Percentiles rank a stretch among this genome's conserved stretches.
Conservation (phyloP, 35 echinoderm and acorn worm species). For the Lytechinus variegatus region DNA sequence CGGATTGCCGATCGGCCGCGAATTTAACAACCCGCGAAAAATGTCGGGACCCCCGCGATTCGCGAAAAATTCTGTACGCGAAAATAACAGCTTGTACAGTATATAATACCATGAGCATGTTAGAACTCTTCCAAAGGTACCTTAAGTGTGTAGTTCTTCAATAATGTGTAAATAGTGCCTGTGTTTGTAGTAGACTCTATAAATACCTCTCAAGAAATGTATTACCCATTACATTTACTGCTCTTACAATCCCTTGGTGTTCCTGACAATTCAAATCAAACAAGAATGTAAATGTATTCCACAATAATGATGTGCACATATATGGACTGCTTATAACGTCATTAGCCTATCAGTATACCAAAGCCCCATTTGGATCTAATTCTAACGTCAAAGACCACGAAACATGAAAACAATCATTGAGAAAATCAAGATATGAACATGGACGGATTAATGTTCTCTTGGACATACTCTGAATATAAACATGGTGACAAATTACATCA, state of each 20-base stretch:
- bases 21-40: no score
- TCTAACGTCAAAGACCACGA: no score
- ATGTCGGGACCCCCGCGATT: no score
- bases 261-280: neutral
- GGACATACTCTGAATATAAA: neutral
- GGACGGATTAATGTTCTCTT: constrained; percentile 17
- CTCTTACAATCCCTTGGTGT: neutral
- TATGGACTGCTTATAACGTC: neutral
- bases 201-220: neutral
- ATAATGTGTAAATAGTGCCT: no score
- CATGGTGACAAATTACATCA: neutral
- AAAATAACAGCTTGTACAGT: no score
- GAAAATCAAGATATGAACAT: neutral
- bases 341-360: neutral
- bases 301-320: neutral
- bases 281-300: neutral
- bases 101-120: no score
- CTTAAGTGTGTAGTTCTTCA: no score
- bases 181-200: neutral
- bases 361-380: neutral
- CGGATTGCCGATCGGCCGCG: no score
- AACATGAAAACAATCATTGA: neutral
- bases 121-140: no score
- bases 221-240: neutral
- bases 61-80: no score